Conservation (phyloP, 2,113 vertebrate genomes). For the Gnathonemus echidnorhynchus region DNA sequence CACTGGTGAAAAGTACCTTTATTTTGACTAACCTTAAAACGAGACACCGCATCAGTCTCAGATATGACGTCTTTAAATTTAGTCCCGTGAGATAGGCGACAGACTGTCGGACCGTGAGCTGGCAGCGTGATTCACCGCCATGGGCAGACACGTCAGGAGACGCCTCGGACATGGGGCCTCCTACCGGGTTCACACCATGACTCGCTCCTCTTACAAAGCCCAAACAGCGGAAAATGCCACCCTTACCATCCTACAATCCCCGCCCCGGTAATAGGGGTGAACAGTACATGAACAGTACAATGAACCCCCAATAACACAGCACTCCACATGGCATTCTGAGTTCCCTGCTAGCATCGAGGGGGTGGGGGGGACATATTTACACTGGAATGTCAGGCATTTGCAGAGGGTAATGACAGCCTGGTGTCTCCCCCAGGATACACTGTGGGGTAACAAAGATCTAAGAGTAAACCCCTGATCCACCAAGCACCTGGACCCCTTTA, state of each 20-base stretch:
- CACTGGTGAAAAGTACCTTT: not conserved
- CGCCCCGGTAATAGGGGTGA: not conserved
- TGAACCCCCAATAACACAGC: not conserved
- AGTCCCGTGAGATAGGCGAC: not conserved
- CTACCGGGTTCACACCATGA: not conserved
- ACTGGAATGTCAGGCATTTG: constrained; percentile 40
- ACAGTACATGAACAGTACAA: not conserved
- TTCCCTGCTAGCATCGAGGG: not conserved
- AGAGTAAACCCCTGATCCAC: not conserved
- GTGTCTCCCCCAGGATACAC: not conserved
- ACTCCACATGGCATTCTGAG: not conserved
- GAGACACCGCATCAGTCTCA: not conserved
- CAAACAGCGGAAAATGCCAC: not conserved
- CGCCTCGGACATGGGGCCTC: not conserved
- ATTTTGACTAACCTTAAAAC: not conserved
- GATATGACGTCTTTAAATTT: not conserved
- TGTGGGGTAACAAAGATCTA: not conserved
- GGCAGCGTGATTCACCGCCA: not conserved
- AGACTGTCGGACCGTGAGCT: not conserved
- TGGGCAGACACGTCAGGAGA: not conserved
- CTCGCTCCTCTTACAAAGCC: not conserved
- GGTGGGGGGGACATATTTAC: not conserved
- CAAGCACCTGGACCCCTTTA: not conserved
- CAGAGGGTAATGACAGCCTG: not conserved
- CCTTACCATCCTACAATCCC: not conserved